phyloP scores from a whole-genome alignment of 2,113 vertebrate genomes.

The Scartelaos histophorus region DNA sequence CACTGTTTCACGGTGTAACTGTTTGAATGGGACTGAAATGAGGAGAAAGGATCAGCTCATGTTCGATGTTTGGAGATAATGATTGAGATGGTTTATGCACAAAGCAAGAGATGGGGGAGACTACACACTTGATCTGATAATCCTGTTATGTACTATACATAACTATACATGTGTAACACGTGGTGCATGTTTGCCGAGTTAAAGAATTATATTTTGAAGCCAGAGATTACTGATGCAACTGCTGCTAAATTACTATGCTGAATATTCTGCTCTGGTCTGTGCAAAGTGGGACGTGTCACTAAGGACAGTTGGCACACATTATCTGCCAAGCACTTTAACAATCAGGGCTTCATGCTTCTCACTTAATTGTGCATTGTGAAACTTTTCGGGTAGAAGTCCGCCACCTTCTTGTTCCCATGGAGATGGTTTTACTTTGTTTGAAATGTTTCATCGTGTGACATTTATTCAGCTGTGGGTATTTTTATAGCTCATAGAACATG shows the following conservation, averaged over 20 bases:
- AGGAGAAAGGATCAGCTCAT: background rate
- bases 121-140: background rate
- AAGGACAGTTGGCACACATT: slow-evolving; percentile 58
- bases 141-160: background rate
- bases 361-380: no score
- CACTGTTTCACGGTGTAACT: background rate
- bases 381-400: no score
- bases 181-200: background rate
- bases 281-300: slow-evolving; percentile 56
- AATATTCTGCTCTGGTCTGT: slow-evolving; percentile 33
- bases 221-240: background rate
- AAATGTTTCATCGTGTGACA: no score
- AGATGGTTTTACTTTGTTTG: no score
- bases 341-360: slow-evolving; percentile 12
- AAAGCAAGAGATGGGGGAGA: no score
- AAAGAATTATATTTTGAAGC: background rate
- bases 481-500: no score
- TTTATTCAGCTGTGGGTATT: no score
- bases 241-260: slow-evolving; percentile 30
- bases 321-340: slow-evolving; percentile 10
- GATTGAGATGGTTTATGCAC: background rate
- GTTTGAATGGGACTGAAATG: background rate
- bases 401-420: no score
- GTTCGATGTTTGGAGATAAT: background rate
- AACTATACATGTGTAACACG: background rate